Base-by-base conservation (phyloP, 2,888 invertebrate species). In the Hyposoter dolosus region DNA sequence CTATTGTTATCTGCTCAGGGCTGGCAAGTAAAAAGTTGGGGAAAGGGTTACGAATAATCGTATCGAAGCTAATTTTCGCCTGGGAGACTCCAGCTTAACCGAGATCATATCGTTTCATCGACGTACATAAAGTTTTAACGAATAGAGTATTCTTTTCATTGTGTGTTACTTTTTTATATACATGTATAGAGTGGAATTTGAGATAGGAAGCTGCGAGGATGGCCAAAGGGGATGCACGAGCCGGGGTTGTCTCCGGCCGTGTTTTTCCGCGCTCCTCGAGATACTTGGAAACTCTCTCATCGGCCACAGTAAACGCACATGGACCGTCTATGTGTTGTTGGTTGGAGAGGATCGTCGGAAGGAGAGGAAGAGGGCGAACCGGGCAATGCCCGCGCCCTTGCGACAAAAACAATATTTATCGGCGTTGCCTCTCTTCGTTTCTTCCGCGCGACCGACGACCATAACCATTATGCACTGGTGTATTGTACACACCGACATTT, bases 361-460 rank as follows among this genome's bases (percentile, higher is more conserved):
- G 40, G 47, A 50, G 71, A 77, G 43, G 71, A 77, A 75, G 69
- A 50, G 76, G 65, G 63, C 82, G 75, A 87, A 85, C 87, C 74
- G 79, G 82, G 66, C 88, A 88, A 77, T 77, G 85, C 77, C 82
- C 81, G 63, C 75, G 77, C 78, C 89, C 84, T 84, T 80, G 56
- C 72, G 81, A 80, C 89, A 92, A 92, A 92, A 92, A 92, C 91
- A 89, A 92, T 92, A 92, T 92, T 92, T 92, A 92, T 92, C 90
- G 92, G 89, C 85, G 84, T 86, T 75, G 83, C 80, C 77, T 84
- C 82, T 83, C 86, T 86, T 85, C 86, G 83, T 83, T 75, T 72
- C 79, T 69, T 69, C 68, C 47, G 23, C 65, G 10, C 56, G 19
- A 47, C 17, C 60, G 69, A 32, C 47, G 40, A 63, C 66, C 82